Base-by-base conservation (phyloP, 2,888 invertebrate species). In the Xestia sexstrigata region DNA sequence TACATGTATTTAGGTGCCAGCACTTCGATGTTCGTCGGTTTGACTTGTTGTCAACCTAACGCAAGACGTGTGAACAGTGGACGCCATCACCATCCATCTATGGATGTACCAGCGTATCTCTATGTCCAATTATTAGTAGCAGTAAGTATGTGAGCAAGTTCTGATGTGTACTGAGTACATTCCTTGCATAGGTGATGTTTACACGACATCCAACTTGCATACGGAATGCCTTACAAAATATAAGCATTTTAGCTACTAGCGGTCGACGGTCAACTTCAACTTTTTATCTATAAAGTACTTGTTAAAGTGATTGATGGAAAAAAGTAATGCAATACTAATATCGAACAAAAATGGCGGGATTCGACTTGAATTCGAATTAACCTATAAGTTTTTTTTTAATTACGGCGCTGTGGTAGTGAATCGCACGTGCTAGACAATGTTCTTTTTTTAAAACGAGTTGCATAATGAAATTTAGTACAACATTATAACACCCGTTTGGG, bases 1-100 rank as follows among this genome's bases (percentile, higher is more conserved):
- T 91, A 86, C 81, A 88, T 89, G 88, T 89, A 91, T 90, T 89
- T 89, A 88, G 88, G 87, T 87, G 89, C 84, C 87, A 89, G 86
- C 87, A 89, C 71, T 81, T 70, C 66, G 81, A 76, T 74, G 78
- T 68, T 49, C 79, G 58, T 67, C 39, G 52, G 66, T 76, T 55
- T 78, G 69, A 79, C 79, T 89, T 30, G 75, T 81, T 78, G 89
- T 83, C 83, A 85, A 77, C 75, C 78, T 78, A 78, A 78, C 83
- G 81, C 74, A 81, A 79, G 70, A 76, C 67, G 75, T 88, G 87
- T 83, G 82, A 83, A 84, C 79, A 69, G 73, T 67, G 20, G 30
- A 62, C 30, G 62, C 62, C 60, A 62, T 30, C 45, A 20, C 72
- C 45, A 69, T 70, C 76, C 76, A 52, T 77, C 78, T 79, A 78